Evolutionary conservation across 2,113 vertebrate species (phyloP), one percentile per base, ranked within the genome.

Genomic region (Oostethus manadensis): DNA sequence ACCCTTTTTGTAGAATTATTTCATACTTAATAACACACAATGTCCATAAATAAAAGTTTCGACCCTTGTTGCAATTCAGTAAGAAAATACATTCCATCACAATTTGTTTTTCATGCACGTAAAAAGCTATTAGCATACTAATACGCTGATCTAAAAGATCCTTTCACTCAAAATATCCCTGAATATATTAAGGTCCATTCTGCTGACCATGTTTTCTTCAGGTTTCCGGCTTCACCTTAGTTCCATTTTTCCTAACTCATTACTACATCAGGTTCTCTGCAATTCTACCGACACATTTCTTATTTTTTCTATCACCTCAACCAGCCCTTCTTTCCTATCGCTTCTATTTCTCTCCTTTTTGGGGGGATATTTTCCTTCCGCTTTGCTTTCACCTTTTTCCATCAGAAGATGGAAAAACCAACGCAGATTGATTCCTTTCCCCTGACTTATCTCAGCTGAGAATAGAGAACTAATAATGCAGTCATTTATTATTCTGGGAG

Each of bases 401-500:
- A 87, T 88, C 78, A 88, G 79, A 76, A 86, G 81, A 88, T 86
- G 78, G 73, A 73, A 89, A 85, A 80, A 68, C 66, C 58, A 71
- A 67, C 81, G 68, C 74, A 80, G 72, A 88, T 80, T 90, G 71
- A 67, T 68, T 89, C 75, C 69, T 73, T 82, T 80, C 69, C 73
- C 81, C 85, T 56, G 82, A 74, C 71, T 71, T 79, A 73, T 73
- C 66, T 82, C 78, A 77, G 81, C 73, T 80, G 78, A 66, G 33
- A 67, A 88, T 71, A 83, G 82, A 87, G 61, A 65, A 76, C 65
- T 74, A 81, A 89, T 80, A 81, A 63, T 54, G 81, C 66, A 85
- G 83, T 68, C 68, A 74, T 79, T 77, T 77, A 73, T 79, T 80
- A 78, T 74, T 62, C 48, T 56, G 53, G 56, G 51, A 61, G 73